These are phyloP conservation scores for Trididemnum clinides DNA, from an alignment of 23 tunicate species.

Conservation along the genomic window DNA sequence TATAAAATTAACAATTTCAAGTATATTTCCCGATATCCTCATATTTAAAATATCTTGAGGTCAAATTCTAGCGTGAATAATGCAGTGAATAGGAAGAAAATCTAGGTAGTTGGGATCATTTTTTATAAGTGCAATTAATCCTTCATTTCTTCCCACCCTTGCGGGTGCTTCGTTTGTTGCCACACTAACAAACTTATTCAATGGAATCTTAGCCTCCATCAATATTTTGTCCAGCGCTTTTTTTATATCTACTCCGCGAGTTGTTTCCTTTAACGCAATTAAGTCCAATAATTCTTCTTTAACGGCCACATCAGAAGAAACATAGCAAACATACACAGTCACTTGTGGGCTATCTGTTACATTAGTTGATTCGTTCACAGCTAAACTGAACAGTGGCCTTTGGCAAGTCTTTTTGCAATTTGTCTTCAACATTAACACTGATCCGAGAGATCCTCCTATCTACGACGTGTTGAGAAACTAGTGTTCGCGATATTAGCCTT, in stretches of 20 bases:
- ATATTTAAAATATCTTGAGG: too few species aligned
- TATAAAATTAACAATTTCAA: slow-evolving; percentile 44
- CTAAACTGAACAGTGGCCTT: too few species aligned
- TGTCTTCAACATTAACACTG: slow-evolving; percentile 51
- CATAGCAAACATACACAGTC: slow-evolving; percentile 47
- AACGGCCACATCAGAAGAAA: slow-evolving; percentile 30
- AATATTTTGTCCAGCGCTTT: too few species aligned
- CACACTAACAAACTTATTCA: slow-evolving; percentile 17
- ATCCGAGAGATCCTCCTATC: slow-evolving; percentile 46
- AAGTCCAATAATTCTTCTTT: slow-evolving; percentile 40
- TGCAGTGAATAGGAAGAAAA: slow-evolving; percentile 41
- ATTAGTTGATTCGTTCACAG: slow-evolving; percentile 49
- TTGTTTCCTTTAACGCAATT: slow-evolving; percentile 46
- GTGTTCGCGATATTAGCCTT: slow-evolving; percentile 20
- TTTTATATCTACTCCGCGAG: slow-evolving; percentile 50
- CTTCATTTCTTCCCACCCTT: slow-evolving; percentile 18
- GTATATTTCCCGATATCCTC: too few species aligned
- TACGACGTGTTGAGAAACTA: slow-evolving; percentile 41
- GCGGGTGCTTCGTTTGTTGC: slow-evolving; percentile 31
- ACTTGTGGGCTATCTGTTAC: slow-evolving; percentile 36
- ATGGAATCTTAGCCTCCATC: slow-evolving; percentile 36
- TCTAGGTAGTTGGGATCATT: slow-evolving; percentile 44
- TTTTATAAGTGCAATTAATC: slow-evolving; percentile 44
- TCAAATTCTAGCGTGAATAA: too few species aligned
- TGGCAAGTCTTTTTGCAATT: slow-evolving; percentile 32